Conservation (phyloP, 2,113 vertebrate genomes). For the Sialia sialis region DNA sequence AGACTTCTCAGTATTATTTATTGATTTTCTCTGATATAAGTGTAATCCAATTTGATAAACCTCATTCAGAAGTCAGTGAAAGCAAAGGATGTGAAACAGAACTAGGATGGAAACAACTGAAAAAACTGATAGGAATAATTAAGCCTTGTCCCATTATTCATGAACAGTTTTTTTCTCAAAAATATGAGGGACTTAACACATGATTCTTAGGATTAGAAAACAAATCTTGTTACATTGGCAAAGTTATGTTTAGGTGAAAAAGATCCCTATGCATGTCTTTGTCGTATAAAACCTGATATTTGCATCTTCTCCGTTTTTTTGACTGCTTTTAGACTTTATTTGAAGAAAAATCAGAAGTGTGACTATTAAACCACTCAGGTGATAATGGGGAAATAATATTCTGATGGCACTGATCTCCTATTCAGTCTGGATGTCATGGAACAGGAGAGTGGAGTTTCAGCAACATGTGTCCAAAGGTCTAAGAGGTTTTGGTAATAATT, state of each 20-base stretch:
- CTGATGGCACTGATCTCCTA: too few relatives aligned
- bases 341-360: neutral
- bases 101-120: neutral
- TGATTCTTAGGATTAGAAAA: neutral
- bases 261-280: neutral
- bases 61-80: neutral
- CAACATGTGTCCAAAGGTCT: neutral
- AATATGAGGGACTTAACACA: accelerated
- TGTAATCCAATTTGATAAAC: neutral
- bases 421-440: neutral
- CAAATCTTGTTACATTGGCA: neutral
- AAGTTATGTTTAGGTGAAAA: neutral
- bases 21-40: neutral
- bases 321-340: neutral
- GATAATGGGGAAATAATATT: neutral
- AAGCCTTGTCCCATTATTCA: neutral
- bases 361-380: neutral
- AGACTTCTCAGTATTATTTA: neutral
- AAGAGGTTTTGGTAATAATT: neutral
- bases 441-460: neutral
- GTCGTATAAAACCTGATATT: neutral
- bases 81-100: neutral
- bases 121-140: neutral
- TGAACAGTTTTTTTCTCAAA: neutral
- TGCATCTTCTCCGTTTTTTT: neutral